These are phyloP conservation scores for Holacanthella duospinosa DNA, from an alignment of 2,888 invertebrate species.

Conservation along the genomic window DNA sequence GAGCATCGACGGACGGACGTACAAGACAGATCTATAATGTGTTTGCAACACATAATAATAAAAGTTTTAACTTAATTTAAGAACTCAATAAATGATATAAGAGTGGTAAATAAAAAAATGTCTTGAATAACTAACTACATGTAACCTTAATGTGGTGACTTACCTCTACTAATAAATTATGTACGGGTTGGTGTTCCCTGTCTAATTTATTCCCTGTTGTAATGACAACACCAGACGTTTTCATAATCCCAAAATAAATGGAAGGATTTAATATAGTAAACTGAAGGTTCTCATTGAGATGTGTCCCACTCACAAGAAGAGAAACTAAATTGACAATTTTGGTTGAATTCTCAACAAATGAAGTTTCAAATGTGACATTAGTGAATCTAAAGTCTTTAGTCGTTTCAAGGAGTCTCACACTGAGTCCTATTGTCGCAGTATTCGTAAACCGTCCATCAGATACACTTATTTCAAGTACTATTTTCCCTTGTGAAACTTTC, in stretches of 20 bases:
- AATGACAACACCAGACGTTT: slow-evolving; percentile 80
- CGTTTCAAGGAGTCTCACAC: slow-evolving; percentile 53
- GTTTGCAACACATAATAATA: too few species aligned
- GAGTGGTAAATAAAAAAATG: too few species aligned
- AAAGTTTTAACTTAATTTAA: too few species aligned
- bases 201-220: slow-evolving; percentile 76
- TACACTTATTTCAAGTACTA: slow-evolving; percentile 66
- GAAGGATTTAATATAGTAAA: slow-evolving; percentile 79
- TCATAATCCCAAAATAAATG: slow-evolving; percentile 71
- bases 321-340: slow-evolving; percentile 68
- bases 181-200: slow-evolving; percentile 67
- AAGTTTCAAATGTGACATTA: slow-evolving; percentile 64
- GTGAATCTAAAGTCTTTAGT: slow-evolving; percentile 73
- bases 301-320: slow-evolving; percentile 76
- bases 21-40: too few species aligned
- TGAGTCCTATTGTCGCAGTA: slow-evolving; percentile 59
- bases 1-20: too few species aligned
- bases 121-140: not conserved
- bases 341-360: slow-evolving; percentile 74
- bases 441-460: slow-evolving; percentile 74
- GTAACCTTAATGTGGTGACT: too few species aligned
- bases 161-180: slow-evolving; percentile 76
- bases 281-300: slow-evolving; percentile 73
- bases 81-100: too few species aligned
- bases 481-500: slow-evolving; percentile 49